A percentile compares a stretch with the other conserved stretches of the same genome.
Evolutionary conservation across 2,113 vertebrate species (phyloP).

Genomic region (Tricholaema leucomelas): DNA sequence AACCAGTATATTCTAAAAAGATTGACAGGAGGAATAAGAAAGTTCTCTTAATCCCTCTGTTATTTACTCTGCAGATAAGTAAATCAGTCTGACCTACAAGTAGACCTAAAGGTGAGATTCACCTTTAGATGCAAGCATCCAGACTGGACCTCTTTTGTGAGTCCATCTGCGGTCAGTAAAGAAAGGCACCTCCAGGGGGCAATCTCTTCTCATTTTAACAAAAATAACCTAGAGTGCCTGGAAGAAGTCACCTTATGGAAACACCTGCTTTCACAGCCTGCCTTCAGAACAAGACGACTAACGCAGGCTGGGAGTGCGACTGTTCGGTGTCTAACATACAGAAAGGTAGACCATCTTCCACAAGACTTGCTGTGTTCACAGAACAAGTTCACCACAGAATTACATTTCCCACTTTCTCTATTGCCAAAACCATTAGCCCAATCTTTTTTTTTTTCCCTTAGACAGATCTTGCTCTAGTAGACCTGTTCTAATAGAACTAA

Average conservation of each 20-base stretch:
- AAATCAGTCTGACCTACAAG: neutral
- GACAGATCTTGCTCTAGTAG: neutral
- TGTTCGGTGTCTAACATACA: neutral
- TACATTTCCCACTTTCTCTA: neutral
- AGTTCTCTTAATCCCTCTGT: neutral
- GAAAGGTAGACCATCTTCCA: neutral
- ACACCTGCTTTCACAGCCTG: neutral
- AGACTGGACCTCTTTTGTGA: neutral
- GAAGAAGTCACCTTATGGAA: neutral
- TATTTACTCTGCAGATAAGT: neutral
- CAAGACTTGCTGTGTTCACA: neutral
- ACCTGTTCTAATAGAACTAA: too few species aligned
- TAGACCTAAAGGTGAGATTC: neutral
- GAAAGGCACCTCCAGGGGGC: slow-evolving; percentile 53
- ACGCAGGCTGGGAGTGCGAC: neutral
- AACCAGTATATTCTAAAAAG: neutral
- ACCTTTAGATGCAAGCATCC: neutral
- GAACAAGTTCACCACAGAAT: neutral
- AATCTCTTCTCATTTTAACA: slow-evolving; percentile 33
- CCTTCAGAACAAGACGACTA: neutral
- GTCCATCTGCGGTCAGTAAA: neutral
- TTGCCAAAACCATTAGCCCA: neutral
- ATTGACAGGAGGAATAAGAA: neutral
- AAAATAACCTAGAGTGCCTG: neutral
- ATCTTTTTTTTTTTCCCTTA: neutral